Conservation (phyloP, 2,888 invertebrate genomes). For the Teleiodes luculella region DNA sequence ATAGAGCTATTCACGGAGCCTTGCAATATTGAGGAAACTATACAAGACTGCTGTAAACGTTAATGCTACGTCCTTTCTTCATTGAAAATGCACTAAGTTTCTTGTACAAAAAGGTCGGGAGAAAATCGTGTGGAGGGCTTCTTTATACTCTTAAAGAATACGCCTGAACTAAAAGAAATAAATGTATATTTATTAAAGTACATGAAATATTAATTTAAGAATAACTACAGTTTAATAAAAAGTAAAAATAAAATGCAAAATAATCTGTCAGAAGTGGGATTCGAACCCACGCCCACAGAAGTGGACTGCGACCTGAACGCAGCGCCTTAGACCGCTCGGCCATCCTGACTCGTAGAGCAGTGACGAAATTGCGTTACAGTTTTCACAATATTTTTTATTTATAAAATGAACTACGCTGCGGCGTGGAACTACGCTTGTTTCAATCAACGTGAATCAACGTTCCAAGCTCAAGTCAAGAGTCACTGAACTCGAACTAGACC, state of each 20-base stretch:
- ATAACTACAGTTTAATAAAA: not conserved
- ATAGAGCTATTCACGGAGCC: conserved; percentile 12
- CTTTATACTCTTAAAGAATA: too few relatives aligned
- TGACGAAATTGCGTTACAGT: conserved; percentile 19
- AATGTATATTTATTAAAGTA: not conserved
- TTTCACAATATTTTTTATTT: too few relatives aligned
- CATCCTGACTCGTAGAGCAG: conserved; percentile 26
- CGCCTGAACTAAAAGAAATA: too few relatives aligned
- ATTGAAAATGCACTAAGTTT: too few relatives aligned
- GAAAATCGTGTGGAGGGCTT: too few relatives aligned
- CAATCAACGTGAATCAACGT: too few relatives aligned
- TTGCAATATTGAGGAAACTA: conserved; percentile 7
- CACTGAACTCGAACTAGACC: too few relatives aligned
- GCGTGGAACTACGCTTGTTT: too few relatives aligned
- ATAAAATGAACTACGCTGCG: too few relatives aligned
- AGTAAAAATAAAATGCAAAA: conserved; percentile 15
- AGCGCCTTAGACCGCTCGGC: conserved; percentile 39
- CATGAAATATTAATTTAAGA: not conserved
- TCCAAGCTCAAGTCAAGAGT: too few relatives aligned
- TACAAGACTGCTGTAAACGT: not conserved
- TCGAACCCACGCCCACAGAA: conserved; percentile 37
- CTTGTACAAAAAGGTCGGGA: too few relatives aligned
- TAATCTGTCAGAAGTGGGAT: conserved; percentile 34
- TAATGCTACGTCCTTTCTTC: not conserved
- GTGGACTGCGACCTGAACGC: conserved; percentile 38